Base-by-base conservation (phyloP, 2,888 invertebrate genomes). In the Cryptus viduatorius region DNA sequence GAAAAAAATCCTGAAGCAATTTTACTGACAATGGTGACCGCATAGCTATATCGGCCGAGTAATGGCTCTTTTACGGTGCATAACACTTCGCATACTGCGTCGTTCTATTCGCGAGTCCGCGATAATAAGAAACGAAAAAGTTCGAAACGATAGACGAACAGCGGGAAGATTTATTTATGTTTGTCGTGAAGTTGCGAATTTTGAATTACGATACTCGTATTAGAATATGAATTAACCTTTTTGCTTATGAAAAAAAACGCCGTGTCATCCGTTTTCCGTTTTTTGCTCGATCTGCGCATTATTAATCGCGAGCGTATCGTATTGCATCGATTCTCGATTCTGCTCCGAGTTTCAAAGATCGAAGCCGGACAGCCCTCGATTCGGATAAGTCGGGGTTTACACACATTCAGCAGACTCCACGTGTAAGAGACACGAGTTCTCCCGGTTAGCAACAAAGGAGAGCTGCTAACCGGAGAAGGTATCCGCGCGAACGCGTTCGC, bases 361-460 rank as follows among this genome's bases (percentile, higher is more conserved):
- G 29, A 59, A n/a, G 50, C 46, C 24, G 56, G 29, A 10, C 37
- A 31, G 31, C 10, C 42, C 10, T 19, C 16, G 29, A 24, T 53
- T 67, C 42, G 42, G 31, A 31, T 29, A 37, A 77, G 53, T n/a
- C 44, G 67, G 14, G 37, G 59, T 46, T 61, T 29, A 48, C 29
- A 59, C n/a, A 67, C 19, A 44, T 53, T 10, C 65, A n/a, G 76
- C 29, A 67, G 44, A 77, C 53, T 67, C 42, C 24, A 24, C 24
- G 44, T 24, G 56, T 42, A 67, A 31, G 64, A 76, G 65, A 76
- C 65, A 56, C 76, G 29, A 53, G 53, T 56, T 77, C 76, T 53
- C 76, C 56, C 76, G 76, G 76, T 77, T 77, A 77, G 76, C 76
- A 77, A 77, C 76, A 67, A 77, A 56, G 67, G 56, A 67, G 76